Evolutionary conservation across 2,888 invertebrate genomes (phyloP), one percentile per base, ranked within the genome.

Genomic region (Campoletis raptor): DNA sequence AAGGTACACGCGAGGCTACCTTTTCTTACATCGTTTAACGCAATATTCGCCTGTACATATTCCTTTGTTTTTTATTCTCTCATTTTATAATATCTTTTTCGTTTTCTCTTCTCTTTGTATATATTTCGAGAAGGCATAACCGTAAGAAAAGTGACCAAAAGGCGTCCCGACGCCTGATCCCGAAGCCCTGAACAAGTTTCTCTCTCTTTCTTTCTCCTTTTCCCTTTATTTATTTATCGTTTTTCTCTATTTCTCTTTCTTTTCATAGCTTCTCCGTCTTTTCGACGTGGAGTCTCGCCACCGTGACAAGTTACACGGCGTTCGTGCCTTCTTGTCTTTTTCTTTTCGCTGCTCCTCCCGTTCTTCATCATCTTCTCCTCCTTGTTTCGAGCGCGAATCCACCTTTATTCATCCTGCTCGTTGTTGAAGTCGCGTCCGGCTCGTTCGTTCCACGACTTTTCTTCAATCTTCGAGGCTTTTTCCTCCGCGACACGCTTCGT

Each of bases 1-100:
- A 61, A 61, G 30, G 61, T 30, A 61, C 61, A 61, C 61, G 12
- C 61, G 70, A 64, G 72, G 86, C 83, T 85, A 85, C 87, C 87
- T 86, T 83, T 86, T 84, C 86, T 87, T 87, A 87, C 87, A 83
- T 84, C 85, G 83, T 84, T 87, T 86, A 87, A 87, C 87, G 87
- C 83, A 86, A 87, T 87, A 87, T 87, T 86, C 79, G 79, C 83
- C 81, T 79, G 86, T 84, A 77, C 73, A 37, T 72, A 70, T 30
- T 66, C 21, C 24, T 80, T 69, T 72, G 24, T 18, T 66, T 69
- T 81, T 67, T 45, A 54, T 64, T 66, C 64, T 66, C 48, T 67
- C 69, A 70, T 76, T 66, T 78, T 78, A 45, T 78, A 45, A 30
- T 67, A 45, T 66, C 30, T 48, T 67, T 52, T 66, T 73, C 57